Evolutionary conservation across 2,797 vertebrate species (phyloP), one percentile per base, ranked within the genome.

Genomic region (Sebastes iracundus): DNA sequence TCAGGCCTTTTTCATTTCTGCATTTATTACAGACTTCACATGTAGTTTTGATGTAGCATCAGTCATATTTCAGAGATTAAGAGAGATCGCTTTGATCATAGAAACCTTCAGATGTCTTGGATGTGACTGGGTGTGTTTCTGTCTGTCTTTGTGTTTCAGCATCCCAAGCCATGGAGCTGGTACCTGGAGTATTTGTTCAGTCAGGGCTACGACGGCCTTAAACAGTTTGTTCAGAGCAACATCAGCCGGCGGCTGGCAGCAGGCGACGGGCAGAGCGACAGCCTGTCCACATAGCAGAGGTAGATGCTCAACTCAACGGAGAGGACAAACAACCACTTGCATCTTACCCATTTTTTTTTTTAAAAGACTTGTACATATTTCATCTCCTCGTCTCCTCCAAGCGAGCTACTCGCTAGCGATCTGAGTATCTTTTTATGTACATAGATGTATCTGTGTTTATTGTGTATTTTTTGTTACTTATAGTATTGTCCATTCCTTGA

Each of bases 141-240:
- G 1, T 72, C 8, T 63, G 13, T 70, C 2, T 66, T 16, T 81
- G 46, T 84, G 60, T 94, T 88, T 74, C 77, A 96, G 96, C 60
- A 79, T 13, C 95, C 96, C 64, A 97, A 92, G 89, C 94, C 78
- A 22, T 98, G 98, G 98, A 94, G 92, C 81, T 96, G 96, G 95
- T 99, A 98, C 82, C 88, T 97, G 95, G 93, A 98, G 77, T 98
- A 96, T 92, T 96, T 99, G 76, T 97, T 96, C 81, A 76, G 88
- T 2, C 96, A 97, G 82, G 97, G 96, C 14, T 95, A 97, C 65
- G 86, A 95, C 23, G 97, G 98, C 78, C 93, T 99, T 53, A 94
- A 96, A 91, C 72, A 93, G 79, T 98, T 99, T 66, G 86, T 97
- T 84, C 92, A 94, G 90, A 96, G 94, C 87, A 97, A 95, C 94